phyloP scores from a whole-genome alignment of 1,140 invertebrate species.

The Atopsyche davidsoni region DNA sequence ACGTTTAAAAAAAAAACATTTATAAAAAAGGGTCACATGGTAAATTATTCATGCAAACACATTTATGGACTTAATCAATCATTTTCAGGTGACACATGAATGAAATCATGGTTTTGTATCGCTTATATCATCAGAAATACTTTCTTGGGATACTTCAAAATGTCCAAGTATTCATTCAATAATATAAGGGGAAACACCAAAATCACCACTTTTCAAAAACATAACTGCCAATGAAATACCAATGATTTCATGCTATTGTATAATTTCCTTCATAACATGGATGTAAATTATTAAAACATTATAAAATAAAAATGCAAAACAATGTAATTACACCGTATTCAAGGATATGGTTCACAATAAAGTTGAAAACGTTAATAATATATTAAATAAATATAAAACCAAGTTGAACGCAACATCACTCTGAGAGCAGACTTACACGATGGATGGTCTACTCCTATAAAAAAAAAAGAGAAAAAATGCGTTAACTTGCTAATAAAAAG shows the following conservation, averaged over 20 bases:
- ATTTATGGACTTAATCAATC: constrained; percentile 24
- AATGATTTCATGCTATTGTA: constrained; percentile 25
- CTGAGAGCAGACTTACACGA: constrained; percentile 44
- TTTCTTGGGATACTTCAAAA: constrained; percentile 2
- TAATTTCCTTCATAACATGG: constrained; percentile 12
- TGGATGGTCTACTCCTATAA: constrained; percentile 53
- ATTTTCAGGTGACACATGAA: constrained; percentile 27
- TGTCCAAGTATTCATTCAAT: neutral
- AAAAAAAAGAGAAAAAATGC: constrained; percentile 40
- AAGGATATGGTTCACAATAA: constrained; percentile 22
- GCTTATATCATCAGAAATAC: constrained; percentile 10
- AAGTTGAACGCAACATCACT: constrained; percentile 28
- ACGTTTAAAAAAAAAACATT: constrained; percentile 27
- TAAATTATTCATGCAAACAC: constrained; percentile 30
- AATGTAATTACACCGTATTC: constrained; percentile 20
- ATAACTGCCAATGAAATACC: constrained; percentile 15
- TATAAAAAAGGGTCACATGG: constrained; percentile 22
- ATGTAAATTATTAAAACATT: constrained; percentile 14
- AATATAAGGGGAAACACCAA: neutral
- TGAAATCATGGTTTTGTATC: constrained; percentile 27
- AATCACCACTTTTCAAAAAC: neutral
- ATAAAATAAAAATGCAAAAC: constrained; percentile 15
- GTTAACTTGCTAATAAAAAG: too few relatives aligned
- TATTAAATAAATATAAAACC: constrained; percentile 25
- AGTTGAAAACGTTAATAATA: constrained; percentile 28